A percentile compares a stretch with the other conserved stretches of the same genome.
phyloP scores from a whole-genome alignment of 2,797 vertebrate genomes.

The Pangasius mekongensis region DNA sequence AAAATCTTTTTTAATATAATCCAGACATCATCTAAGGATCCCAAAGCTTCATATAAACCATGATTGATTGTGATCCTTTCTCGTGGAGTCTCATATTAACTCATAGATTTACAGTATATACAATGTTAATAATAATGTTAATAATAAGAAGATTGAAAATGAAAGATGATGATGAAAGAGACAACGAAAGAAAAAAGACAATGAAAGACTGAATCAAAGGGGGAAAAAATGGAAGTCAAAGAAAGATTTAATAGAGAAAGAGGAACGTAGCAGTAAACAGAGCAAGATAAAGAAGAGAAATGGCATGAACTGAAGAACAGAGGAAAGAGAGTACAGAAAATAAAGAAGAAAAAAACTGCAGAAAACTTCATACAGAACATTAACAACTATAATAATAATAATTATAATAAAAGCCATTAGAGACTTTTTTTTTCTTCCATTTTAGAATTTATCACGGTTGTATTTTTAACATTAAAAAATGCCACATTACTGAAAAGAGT shows the following conservation, averaged over 20 bases:
- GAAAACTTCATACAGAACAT: background rate
- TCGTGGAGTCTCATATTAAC: background rate
- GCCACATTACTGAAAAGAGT: background rate
- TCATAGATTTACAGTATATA: background rate
- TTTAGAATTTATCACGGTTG: background rate
- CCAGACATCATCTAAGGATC: background rate
- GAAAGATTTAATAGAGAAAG: background rate
- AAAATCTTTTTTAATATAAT: background rate
- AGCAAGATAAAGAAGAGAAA: background rate
- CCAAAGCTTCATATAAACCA: background rate
- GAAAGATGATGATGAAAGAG: background rate
- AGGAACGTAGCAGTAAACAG: background rate
- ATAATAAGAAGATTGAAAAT: background rate
- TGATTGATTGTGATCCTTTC: background rate
- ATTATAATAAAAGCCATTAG: too few species aligned
- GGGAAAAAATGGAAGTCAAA: too few species aligned
- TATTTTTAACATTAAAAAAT: too few species aligned
- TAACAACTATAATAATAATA: background rate
- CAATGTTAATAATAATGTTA: background rate
- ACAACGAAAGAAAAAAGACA: background rate
- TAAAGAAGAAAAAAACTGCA: background rate
- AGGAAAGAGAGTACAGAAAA: background rate
- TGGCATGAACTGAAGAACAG: background rate
- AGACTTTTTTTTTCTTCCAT: background rate
- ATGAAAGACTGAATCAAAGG: background rate